Evolutionary conservation across 1,140 invertebrate genomes (phyloP).

Genomic region (Drosophila murphyi): DNA sequence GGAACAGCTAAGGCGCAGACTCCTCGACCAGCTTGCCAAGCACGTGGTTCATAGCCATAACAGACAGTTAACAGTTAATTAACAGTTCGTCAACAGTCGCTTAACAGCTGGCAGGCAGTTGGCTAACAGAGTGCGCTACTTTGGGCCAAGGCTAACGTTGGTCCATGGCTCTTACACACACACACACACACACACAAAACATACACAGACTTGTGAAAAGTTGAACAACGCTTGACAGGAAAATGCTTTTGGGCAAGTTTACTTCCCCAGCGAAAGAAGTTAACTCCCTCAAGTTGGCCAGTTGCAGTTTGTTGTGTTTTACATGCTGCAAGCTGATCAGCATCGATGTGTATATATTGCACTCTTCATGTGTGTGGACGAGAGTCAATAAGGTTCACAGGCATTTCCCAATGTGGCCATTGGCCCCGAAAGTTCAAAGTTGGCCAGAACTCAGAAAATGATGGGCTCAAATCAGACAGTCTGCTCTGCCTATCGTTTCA

Average conservation of each 20-base stretch:
- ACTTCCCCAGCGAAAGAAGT: constrained; percentile 41
- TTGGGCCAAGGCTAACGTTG: constrained; percentile 71
- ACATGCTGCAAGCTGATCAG: constrained; percentile 1
- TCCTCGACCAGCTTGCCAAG: constrained; percentile 54
- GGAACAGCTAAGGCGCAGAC: constrained; percentile 70
- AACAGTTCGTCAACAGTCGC: constrained; percentile 24
- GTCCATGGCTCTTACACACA: constrained; percentile 31
- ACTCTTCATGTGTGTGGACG: constrained; percentile 35
- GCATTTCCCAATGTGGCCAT: constrained; percentile 23
- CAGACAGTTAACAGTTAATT: constrained; percentile 39
- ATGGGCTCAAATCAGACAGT: neutral
- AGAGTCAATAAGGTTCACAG: constrained; percentile 72
- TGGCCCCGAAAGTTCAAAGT: constrained; percentile 48
- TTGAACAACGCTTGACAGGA: constrained; percentile 64
- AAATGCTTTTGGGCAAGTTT: constrained; percentile 78
- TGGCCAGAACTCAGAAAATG: constrained; percentile 10
- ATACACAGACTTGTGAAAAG: constrained; percentile 42
- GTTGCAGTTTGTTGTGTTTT: constrained; percentile 29
- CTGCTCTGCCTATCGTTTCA: neutral
- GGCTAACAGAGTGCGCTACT: constrained; percentile 25
- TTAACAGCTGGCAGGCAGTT: neutral
- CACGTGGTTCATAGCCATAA: constrained; percentile 59
- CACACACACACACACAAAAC: constrained; percentile 16
- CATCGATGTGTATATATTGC: constrained; percentile 7
- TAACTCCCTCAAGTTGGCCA: constrained; percentile 19